Evolutionary conservation across 1,140 invertebrate genomes (phyloP).

Genomic region (Brachionus calyciflorus): DNA sequence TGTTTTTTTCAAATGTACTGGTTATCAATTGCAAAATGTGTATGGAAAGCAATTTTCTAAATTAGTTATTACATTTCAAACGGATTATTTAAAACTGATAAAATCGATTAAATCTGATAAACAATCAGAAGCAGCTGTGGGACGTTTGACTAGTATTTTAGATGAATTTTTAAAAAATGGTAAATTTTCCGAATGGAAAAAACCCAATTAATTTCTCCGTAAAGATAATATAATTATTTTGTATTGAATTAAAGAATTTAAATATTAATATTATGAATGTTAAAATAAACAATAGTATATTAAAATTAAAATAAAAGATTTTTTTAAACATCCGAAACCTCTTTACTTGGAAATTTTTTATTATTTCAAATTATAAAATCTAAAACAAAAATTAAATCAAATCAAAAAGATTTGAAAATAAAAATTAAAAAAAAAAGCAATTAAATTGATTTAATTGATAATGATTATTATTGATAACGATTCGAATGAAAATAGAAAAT

Average conservation of each 20-base stretch:
- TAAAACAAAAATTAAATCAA: no score
- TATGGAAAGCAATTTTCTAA: slow-evolving; percentile 43
- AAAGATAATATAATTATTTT: neutral
- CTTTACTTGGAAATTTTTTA: no score
- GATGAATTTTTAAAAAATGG: neutral
- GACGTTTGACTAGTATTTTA: neutral
- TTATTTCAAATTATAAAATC: no score
- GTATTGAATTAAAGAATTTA: neutral
- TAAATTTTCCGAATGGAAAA: slow-evolving; percentile 9
- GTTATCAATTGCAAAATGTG: slow-evolving; percentile 10
- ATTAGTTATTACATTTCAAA: neutral
- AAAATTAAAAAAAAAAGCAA: no score
- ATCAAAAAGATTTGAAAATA: no score
- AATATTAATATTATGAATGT: neutral
- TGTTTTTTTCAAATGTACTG: slow-evolving; percentile 71
- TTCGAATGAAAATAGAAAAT: no score
- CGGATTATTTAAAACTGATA: slow-evolving; percentile 40
- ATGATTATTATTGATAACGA: no score
- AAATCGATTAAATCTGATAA: neutral
- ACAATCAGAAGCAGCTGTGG: slow-evolving; percentile 1
- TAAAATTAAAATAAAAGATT: no score
- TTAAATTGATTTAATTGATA: no score
- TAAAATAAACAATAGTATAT: no score
- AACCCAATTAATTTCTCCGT: neutral
- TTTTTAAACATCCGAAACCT: no score